A percentile compares a stretch with the other conserved stretches of the same genome.
phyloP scores from a whole-genome alignment of 2,113 vertebrate genomes.

The Cheilinus undulatus region DNA sequence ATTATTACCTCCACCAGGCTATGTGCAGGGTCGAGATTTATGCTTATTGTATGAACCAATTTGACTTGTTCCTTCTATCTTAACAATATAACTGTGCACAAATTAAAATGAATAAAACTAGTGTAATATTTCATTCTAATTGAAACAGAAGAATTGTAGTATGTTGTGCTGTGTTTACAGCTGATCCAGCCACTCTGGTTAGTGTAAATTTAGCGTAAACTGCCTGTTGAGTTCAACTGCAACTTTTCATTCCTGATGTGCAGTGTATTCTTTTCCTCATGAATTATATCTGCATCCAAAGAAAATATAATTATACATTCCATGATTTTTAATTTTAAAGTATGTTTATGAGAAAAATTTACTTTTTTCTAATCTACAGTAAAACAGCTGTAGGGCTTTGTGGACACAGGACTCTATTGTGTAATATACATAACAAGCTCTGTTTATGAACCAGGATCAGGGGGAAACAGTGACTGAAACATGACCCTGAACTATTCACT shows the following conservation, averaged over 20 bases:
- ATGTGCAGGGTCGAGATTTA: not conserved
- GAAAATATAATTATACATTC: not conserved
- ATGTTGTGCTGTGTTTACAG: not conserved
- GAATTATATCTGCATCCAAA: not conserved
- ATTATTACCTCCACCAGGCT: not conserved
- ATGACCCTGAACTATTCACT: not conserved
- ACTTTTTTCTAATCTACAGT: not conserved
- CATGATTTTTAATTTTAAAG: not conserved
- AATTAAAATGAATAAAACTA: not conserved
- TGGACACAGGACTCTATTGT: constrained; percentile 3
- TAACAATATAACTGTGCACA: not conserved
- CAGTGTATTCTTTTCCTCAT: not conserved
- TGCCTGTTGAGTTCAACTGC: not conserved
- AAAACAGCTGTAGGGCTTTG: constrained; percentile 21
- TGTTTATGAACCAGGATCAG: constrained; percentile 2
- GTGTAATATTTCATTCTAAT: not conserved
- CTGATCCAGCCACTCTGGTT: not conserved
- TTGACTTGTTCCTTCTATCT: not conserved
- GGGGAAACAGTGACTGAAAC: constrained; percentile 1
- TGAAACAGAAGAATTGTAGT: not conserved
- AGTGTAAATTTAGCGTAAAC: not conserved
- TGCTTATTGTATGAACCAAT: not conserved
- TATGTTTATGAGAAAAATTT: not conserved
- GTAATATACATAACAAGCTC: not conserved
- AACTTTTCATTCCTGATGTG: not conserved